Evolutionary conservation across 2,888 invertebrate species (phyloP).

Genomic region (Ormyrus rosae): DNA sequence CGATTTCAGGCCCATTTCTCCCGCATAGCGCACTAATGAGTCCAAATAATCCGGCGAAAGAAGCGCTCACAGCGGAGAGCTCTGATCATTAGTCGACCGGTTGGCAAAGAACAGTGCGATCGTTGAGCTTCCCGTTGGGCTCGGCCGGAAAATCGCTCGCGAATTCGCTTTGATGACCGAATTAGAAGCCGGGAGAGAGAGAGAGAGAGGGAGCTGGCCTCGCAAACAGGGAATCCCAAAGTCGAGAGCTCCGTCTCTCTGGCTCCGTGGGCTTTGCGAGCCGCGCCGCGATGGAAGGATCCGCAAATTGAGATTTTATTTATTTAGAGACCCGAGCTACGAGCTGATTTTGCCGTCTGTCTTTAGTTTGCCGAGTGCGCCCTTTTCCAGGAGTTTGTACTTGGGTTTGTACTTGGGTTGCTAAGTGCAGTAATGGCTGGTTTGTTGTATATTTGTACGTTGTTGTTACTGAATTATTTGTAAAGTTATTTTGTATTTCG

Average conservation of each 20-base stretch:
- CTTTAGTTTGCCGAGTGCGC: too few relatives aligned
- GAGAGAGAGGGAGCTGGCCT: not conserved
- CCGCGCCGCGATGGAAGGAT: not conserved
- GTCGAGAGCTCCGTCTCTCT: constrained; percentile 1
- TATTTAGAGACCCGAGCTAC: constrained; percentile 5
- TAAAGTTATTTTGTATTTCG: too few relatives aligned
- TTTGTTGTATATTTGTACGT: too few relatives aligned
- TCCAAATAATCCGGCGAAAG: not conserved
- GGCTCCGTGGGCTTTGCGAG: not conserved
- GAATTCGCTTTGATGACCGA: constrained; percentile 72
- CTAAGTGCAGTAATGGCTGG: too few relatives aligned
- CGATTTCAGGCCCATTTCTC: constrained; percentile 13
- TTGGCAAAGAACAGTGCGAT: constrained; percentile 63
- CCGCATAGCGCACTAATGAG: constrained; percentile 26
- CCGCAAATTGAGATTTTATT: constrained; percentile 42
- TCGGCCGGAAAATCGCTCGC: constrained; percentile 66
- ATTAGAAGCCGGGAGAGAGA: constrained; percentile 66
- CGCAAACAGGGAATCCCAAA: constrained; percentile 51
- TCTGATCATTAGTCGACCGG: constrained; percentile 68
- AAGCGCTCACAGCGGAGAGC: not conserved
- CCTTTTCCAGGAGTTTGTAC: too few relatives aligned
- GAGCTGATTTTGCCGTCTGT: not conserved
- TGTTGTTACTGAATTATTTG: too few relatives aligned
- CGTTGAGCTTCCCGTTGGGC: constrained; percentile 50
- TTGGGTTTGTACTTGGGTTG: too few relatives aligned